A percentile compares a stretch with the other conserved stretches of the same genome.
phyloP scores from a whole-genome alignment of 2,888 invertebrate genomes.

The Nasonovia ribisnigri region DNA sequence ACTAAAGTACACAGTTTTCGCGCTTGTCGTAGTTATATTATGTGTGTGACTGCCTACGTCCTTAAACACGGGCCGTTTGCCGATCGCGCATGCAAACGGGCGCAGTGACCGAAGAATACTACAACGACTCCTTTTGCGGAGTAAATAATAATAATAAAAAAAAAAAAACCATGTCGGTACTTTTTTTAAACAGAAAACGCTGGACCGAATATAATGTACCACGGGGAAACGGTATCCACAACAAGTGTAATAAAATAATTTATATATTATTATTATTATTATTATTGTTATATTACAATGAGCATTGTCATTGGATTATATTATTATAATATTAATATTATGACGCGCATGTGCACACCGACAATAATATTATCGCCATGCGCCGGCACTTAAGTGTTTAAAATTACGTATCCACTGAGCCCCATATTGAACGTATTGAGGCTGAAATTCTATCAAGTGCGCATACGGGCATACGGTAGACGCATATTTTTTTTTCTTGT shows the following conservation, averaged over 20 bases:
- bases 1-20: background rate
- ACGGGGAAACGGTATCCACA: background rate
- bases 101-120: background rate
- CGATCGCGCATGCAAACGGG: background rate
- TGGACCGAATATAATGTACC: background rate
- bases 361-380: background rate
- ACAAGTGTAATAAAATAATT: background rate
- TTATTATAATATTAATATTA: no score
- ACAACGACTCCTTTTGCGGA: background rate
- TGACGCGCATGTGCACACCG: background rate
- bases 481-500: background rate
- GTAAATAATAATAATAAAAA: background rate
- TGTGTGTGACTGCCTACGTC: background rate
- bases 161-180: background rate
- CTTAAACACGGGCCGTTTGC: background rate
- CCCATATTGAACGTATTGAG: background rate
- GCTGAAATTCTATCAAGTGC: background rate
- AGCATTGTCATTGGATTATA: background rate
- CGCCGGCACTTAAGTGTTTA: background rate
- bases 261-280: no score
- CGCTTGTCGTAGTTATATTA: background rate
- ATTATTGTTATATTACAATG: no score
- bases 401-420: background rate
- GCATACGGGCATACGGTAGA: background rate
- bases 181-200: background rate